These are phyloP conservation scores for Saturnia japonica DNA, from an alignment of 2,888 invertebrate genomes.

Conservation along the genomic window DNA sequence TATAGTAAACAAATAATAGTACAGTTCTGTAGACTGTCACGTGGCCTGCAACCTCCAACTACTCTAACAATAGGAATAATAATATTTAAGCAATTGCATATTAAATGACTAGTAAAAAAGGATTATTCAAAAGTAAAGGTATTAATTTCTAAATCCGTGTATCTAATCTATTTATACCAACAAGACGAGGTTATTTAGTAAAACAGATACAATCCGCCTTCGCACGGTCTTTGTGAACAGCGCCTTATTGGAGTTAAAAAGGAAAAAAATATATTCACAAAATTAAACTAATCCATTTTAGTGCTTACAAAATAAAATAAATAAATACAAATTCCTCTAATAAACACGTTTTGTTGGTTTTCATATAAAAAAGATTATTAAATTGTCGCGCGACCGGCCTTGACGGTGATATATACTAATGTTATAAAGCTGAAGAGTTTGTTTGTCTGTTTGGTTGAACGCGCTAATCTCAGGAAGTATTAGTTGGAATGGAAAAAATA, in stretches of 20 bases:
- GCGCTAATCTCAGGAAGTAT: too few species aligned
- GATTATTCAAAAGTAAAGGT: too few species aligned
- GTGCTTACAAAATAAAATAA: neutral
- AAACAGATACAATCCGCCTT: neutral
- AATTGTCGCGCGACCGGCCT: neutral
- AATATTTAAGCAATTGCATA: too few species aligned
- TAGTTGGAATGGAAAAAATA: too few species aligned
- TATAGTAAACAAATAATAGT: neutral
- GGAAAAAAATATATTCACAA: neutral
- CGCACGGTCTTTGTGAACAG: neutral
- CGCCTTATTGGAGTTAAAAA: neutral
- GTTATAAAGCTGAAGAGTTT: too few species aligned
- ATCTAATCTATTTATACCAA: neutral
- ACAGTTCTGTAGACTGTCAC: neutral
- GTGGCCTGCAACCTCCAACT: neutral
- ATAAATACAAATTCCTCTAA: conserved; percentile 2
- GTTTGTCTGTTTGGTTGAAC: too few species aligned
- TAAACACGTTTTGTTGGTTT: neutral
- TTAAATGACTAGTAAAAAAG: too few species aligned
- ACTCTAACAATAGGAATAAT: too few species aligned
- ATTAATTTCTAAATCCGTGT: too few species aligned
- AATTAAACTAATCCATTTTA: neutral
- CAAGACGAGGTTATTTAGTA: neutral
- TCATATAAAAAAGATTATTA: neutral
- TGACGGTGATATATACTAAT: too few species aligned